Conservation (phyloP, 2,797 vertebrate genomes). For the Crenichthys baileyi region DNA sequence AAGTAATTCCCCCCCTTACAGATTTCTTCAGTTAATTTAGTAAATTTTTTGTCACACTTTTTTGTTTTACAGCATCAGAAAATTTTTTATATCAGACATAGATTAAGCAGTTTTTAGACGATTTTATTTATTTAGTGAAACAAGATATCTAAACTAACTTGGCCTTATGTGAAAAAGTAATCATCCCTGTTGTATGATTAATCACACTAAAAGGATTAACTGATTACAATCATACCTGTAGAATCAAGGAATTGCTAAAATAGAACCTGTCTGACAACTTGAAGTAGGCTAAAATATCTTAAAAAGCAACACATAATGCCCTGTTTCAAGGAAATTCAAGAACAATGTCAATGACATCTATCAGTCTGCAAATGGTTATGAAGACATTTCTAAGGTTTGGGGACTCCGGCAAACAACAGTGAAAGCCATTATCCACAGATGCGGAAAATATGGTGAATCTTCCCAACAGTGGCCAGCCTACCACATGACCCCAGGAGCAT, state of each 20-base stretch:
- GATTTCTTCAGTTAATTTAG: no score
- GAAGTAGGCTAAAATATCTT: neutral
- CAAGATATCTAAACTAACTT: neutral
- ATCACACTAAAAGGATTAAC: neutral
- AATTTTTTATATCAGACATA: neutral
- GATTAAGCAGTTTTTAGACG: neutral
- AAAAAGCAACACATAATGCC: neutral
- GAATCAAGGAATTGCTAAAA: neutral
- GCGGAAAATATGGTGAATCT: no score
- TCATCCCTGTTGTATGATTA: neutral
- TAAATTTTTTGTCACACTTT: no score
- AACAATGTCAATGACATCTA: neutral
- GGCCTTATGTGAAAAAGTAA: neutral
- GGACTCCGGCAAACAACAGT: no score
- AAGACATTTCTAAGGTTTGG: no score
- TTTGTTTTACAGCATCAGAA: neutral
- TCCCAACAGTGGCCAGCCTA: no score
- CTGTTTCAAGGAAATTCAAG: neutral
- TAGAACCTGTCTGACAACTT: neutral
- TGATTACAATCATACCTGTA: neutral
- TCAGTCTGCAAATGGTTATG: no score
- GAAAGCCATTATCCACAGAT: no score
- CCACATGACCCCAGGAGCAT: no score
- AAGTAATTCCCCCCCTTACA: neutral
- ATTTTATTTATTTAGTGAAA: neutral